Evolutionary conservation across 1,140 invertebrate species (phyloP).

Genomic region (Procambarus virginalis): DNA sequence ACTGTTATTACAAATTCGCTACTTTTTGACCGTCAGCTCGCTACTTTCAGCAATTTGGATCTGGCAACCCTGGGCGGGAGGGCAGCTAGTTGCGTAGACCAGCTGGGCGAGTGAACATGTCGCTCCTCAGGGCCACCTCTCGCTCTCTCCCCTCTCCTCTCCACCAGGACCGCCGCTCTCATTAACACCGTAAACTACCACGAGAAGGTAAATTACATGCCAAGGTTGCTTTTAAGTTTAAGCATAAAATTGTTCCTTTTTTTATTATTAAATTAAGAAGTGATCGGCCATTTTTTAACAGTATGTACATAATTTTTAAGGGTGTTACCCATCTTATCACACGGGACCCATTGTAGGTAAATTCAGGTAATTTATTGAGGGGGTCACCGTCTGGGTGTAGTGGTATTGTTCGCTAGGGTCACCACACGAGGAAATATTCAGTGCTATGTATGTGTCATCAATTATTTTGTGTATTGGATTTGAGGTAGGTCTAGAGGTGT

Average conservation of each 20-base stretch:
- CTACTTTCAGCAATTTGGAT: no score
- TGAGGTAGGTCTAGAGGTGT: no score
- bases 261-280: not conserved
- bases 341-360: not conserved
- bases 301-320: not conserved
- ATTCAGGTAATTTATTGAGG: not conserved
- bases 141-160: conserved; percentile 1
- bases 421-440: no score
- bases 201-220: not conserved
- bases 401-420: no score
- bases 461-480: no score
- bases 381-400: not conserved
- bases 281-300: not conserved
- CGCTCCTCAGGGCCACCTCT: not conserved
- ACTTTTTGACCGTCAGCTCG: no score
- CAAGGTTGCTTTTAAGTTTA: not conserved
- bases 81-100: no score
- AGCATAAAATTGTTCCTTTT: not conserved
- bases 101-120: not conserved
- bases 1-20: no score
- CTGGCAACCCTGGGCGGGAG: no score
- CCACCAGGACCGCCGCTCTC: not conserved
- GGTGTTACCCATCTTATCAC: not conserved
- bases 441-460: no score
- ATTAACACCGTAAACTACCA: not conserved